Base-by-base conservation (phyloP, 2,888 invertebrate species). In the Eupithecia insigniata region DNA sequence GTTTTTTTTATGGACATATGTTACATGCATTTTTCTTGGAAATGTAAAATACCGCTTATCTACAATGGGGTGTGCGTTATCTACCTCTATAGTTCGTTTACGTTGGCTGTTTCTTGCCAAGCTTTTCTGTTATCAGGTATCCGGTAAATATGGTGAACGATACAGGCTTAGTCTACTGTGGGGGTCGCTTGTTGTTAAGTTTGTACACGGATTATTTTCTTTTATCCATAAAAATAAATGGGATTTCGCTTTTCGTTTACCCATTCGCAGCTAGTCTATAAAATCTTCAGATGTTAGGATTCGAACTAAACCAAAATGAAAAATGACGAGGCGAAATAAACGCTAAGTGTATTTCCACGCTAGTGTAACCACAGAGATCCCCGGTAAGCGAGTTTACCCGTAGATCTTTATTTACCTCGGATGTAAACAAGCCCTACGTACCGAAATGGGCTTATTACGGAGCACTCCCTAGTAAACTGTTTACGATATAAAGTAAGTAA, bases 361-460 rank as follows among this genome's bases (percentile, higher is more conserved):
- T 51, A 51, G 34, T 51, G 46, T 55, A 14, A 51, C 39, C 46
- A 66, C 46, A 22, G 46, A 66, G 34, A 66, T 51, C 46, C 66
- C 68, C 18, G 28, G 55, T 36, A 60, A 66, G 46, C 26, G 51
- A 70, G 32, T 65, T 43, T 60, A 60, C 70, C 66, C 30, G 22
- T 43, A 61, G 28, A 30, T 58, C 30, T 61, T n/a, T 61, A 43
- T 68, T 68, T 68, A 61, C 61, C 39, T 46, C 46, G 14, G 61
- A 62, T 69, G 46, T 46, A 22, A 55, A 32, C 68, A 43, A 32
- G 60, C 30, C n/a, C 39, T 60, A 43, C 28, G 30, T 68, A 26
- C 58, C 39, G 26, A 60, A 68, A 68, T 46, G 34, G 69, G 62
- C 69, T 70, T 43, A 70, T 66, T 70, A 55, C 60, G 22, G 26